phyloP scores from a whole-genome alignment of 2,797 vertebrate genomes.

The Pseudochirops corinnae region DNA sequence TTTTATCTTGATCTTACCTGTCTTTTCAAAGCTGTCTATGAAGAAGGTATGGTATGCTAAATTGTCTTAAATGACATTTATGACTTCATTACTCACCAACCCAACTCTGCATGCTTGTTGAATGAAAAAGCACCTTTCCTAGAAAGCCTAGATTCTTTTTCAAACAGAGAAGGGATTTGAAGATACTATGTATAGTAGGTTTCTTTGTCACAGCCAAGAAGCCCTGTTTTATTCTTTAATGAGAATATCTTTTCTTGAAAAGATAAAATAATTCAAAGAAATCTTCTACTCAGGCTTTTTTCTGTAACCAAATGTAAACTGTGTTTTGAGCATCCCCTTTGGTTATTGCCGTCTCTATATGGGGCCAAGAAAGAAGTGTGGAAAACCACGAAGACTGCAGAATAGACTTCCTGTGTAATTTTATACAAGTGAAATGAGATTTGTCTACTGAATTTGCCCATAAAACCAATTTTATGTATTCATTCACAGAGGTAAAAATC shows the following conservation, averaged over 20 bases:
- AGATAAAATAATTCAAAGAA: background rate
- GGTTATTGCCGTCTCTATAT: background rate
- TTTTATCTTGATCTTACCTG: constrained; percentile 30
- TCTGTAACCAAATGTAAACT: background rate
- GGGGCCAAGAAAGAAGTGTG: background rate
- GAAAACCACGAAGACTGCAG: background rate
- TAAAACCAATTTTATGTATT: background rate
- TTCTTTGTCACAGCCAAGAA: background rate
- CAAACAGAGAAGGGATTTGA: constrained; percentile 46
- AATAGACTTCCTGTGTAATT: background rate
- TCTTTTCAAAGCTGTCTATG: constrained; percentile 57
- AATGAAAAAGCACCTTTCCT: constrained; percentile 60
- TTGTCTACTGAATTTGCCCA: background rate
- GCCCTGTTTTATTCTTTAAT: background rate
- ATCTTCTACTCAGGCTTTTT: background rate
- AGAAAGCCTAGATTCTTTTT: constrained; percentile 59
- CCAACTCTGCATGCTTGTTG: constrained; percentile 60
- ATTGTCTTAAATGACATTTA: constrained; percentile 43
- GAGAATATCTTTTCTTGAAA: background rate
- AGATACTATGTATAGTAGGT: background rate
- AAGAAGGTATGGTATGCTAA: constrained; percentile 67
- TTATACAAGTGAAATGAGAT: background rate
- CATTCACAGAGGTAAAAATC: background rate
- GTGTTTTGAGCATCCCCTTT: background rate
- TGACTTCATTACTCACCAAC: constrained; percentile 60